These are phyloP conservation scores for Tipula lateralis DNA, from an alignment of 2,888 invertebrate species.

Conservation along the genomic window DNA sequence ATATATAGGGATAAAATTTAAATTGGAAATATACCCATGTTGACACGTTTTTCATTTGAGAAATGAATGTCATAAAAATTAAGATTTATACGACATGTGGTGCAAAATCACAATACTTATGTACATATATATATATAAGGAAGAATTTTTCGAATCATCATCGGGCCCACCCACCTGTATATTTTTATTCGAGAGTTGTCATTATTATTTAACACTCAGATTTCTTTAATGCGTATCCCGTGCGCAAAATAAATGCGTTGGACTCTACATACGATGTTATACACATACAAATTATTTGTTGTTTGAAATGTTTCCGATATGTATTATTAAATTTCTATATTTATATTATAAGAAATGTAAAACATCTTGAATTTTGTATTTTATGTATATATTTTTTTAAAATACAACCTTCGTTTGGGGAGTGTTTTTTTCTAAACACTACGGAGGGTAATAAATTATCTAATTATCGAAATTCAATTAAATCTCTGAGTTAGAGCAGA, in stretches of 20 bases:
- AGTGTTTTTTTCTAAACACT: background rate
- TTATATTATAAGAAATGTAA: background rate
- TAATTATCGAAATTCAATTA: conserved; percentile 19
- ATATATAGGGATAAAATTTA: background rate
- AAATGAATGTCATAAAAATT: background rate
- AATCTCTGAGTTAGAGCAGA: background rate
- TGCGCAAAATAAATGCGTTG: background rate
- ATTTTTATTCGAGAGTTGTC: background rate
- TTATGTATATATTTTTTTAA: background rate
- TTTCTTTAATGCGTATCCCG: background rate
- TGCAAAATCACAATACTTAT: background rate
- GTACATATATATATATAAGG: no score
- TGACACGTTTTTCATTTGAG: conserved; percentile 11
- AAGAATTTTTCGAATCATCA: background rate
- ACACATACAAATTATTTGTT: background rate
- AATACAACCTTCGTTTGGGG: background rate
- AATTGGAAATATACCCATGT: background rate
- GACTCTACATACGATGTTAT: background rate
- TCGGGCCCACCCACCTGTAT: background rate
- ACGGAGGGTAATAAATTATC: conserved; percentile 24
- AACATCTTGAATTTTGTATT: conserved; percentile 11
- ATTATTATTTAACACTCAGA: background rate
- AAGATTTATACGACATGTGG: background rate
- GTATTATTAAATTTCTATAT: background rate
- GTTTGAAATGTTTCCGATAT: background rate